Evolutionary conservation across 1,140 invertebrate genomes (phyloP), one percentile per base, ranked within the genome.

Genomic region (Drosophila bocki): DNA sequence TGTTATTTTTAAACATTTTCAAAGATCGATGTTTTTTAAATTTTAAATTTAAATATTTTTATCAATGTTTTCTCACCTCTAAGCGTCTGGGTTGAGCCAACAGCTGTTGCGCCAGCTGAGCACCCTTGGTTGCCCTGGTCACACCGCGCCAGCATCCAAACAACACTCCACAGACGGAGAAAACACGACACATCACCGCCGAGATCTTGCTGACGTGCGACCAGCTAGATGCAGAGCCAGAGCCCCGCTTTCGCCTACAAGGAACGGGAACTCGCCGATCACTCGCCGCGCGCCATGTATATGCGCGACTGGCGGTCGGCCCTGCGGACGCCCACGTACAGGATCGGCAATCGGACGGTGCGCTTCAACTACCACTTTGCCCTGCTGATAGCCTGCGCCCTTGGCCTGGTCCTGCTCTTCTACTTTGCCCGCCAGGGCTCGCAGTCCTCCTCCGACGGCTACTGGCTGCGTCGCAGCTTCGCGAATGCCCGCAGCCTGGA

Each of bases 231-330:
- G 84, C 84, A 88, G 72, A 88, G 72, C 47, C 80, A 84, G 72
- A 87, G 77, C 47, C 59, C 84, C 44, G 41, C 68, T 11, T 87
- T 83, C 48, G 59, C 64, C 22, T 87, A 69, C 51, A 80, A 75
- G 68, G 84, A 87, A 17, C 72, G 77, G 68, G 84, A 87, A 19
- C 41, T 19, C 37, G 65, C 80, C 80, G 58, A 84, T 41, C 62
- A 68, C 32, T 56, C 84, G 69, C 81, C 84, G 26, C 84, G 85
- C 75, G 82, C 71, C 32, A 92, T 92, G 90, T 86, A 92, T 51
- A 90, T 94, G 71, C 93, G 96, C 83, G 97, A 98, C 91, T 98
- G 97, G 97, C 95, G 97, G 75, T 95, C 97, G 90, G 96, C 97
- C 1, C 94, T 98, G 56, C 94, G 96, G 42, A 95, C 97, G 32